Conservation (phyloP, 2,888 invertebrate species). For the Villa cingulata region DNA sequence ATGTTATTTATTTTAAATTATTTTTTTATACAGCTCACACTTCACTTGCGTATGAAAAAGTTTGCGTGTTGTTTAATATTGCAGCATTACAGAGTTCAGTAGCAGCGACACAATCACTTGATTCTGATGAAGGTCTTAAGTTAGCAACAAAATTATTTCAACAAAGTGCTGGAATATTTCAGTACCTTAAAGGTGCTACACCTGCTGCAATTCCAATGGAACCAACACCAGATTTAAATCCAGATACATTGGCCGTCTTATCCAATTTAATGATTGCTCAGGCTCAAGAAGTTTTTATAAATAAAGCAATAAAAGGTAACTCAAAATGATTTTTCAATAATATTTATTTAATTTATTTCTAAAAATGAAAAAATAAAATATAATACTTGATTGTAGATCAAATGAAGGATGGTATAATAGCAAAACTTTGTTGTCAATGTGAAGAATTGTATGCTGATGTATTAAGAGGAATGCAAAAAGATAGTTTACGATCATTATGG, state of each 20-base stretch:
- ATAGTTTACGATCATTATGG: conserved; percentile 68
- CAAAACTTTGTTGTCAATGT: conserved; percentile 81
- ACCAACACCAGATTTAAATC: conserved; percentile 88
- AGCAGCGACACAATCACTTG: conserved; percentile 70
- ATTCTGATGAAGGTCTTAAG: conserved; percentile 88
- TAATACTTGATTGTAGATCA: conserved; percentile 42
- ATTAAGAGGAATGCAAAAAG: conserved; percentile 72
- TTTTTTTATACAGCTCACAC: conserved; percentile 55
- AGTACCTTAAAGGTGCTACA: conserved; percentile 65
- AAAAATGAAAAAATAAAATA: too few relatives aligned
- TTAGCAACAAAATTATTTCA: conserved; percentile 84
- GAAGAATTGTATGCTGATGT: conserved; percentile 92
- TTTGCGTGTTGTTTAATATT: conserved; percentile 91
- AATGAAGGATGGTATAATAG: conserved; percentile 88
- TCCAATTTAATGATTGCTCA: conserved; percentile 89
- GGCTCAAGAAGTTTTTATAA: conserved; percentile 93
- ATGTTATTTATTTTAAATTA: too few relatives aligned
- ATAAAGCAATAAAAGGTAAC: conserved; percentile 77
- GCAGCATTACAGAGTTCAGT: conserved; percentile 84
- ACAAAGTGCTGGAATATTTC: conserved; percentile 83
- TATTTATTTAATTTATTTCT: too few relatives aligned
- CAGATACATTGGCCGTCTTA: conserved; percentile 80
- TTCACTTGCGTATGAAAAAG: conserved; percentile 81
- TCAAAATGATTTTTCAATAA: neutral
- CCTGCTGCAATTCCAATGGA: conserved; percentile 81